Conservation (phyloP, 2,113 vertebrate species). For the Procavia capensis region DNA sequence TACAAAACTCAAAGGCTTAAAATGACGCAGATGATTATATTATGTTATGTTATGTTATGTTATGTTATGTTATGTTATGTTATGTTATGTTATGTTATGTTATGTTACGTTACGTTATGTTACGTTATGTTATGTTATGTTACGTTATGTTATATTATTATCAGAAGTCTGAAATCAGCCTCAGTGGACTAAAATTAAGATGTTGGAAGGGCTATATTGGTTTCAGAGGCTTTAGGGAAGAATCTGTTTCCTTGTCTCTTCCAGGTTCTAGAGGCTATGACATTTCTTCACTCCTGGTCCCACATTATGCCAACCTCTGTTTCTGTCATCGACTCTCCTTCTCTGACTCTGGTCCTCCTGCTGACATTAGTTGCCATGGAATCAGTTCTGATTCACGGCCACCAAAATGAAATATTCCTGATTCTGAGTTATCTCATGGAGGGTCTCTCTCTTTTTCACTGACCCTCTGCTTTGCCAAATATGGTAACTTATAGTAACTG, state of each 20-base stretch:
- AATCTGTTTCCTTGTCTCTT: neutral
- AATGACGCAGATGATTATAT: neutral
- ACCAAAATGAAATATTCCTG: no score
- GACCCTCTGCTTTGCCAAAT: no score
- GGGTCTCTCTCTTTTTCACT: no score
- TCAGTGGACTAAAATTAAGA: neutral
- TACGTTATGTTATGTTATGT: neutral
- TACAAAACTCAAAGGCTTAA: neutral
- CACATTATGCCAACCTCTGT: neutral
- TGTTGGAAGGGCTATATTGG: neutral
- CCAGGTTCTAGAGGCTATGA: neutral
- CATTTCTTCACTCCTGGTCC: no score
- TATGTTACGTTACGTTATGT: no score
- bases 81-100: neutral
- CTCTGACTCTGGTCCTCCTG: no score
- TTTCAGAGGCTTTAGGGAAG: neutral
- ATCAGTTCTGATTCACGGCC: no score
- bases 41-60: neutral
- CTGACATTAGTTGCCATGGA: no score
- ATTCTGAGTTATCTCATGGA: no score
- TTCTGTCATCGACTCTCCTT: no score
- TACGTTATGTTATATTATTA: neutral
- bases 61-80: neutral
- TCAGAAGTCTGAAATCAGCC: neutral
- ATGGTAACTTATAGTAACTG: no score